phyloP scores from a whole-genome alignment of 2,113 vertebrate species.

The Trogon surrucura region DNA sequence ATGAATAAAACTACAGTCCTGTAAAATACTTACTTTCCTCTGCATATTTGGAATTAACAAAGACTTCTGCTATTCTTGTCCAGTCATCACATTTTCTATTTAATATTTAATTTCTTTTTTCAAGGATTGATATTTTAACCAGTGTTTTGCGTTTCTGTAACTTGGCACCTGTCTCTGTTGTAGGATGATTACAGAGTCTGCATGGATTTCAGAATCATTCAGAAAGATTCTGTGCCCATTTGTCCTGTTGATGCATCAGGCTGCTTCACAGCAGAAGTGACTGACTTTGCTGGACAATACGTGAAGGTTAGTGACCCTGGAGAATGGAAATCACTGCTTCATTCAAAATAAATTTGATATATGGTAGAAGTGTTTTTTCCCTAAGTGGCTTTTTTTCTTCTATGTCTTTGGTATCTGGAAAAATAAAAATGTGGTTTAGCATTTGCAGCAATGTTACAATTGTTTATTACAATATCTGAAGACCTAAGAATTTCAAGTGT shows the following conservation, averaged over 20 bases:
- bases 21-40: background rate
- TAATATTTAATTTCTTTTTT: background rate
- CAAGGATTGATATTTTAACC: background rate
- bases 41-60: background rate
- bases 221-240: conserved; percentile 90
- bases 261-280: conserved; percentile 92
- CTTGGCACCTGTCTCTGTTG: background rate
- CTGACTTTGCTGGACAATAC: conserved; percentile 93
- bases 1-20: background rate
- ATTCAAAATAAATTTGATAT: background rate
- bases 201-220: conserved; percentile 91
- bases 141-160: background rate
- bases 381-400: background rate
- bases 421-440: background rate
- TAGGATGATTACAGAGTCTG: conserved; percentile 96
- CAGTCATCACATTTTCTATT: background rate
- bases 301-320: conserved; percentile 87
- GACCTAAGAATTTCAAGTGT: background rate
- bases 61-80: background rate
- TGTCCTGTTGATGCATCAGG: conserved; percentile 95
- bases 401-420: background rate
- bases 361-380: background rate
- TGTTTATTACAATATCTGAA: background rate
- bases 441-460: background rate
- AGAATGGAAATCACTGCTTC: background rate